Percentiles rank a stretch among this genome's conserved stretches.
phyloP scores from a whole-genome alignment of 2,797 vertebrate genomes.

The Valencia hispanica region DNA sequence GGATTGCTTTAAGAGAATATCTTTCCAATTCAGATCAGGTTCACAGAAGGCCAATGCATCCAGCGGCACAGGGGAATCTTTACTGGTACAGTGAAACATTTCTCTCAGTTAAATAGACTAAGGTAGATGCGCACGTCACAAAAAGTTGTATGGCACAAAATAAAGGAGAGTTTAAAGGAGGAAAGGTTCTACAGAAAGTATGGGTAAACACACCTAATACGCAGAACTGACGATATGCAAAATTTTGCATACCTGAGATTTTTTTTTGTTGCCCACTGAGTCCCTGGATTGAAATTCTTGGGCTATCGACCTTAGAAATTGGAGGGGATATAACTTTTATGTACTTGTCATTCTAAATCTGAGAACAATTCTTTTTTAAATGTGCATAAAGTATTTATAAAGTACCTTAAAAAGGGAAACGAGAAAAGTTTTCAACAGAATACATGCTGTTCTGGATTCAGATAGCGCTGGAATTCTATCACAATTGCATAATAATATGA shows the following conservation, averaged over 20 bases:
- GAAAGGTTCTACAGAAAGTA: background rate
- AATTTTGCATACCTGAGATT: background rate
- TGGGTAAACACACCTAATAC: background rate
- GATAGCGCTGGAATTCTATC: background rate
- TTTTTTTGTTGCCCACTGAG: background rate
- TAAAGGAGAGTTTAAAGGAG: background rate
- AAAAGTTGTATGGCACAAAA: background rate
- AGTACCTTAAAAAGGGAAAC: background rate
- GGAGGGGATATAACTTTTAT: background rate
- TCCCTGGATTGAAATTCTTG: background rate
- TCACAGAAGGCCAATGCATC: background rate
- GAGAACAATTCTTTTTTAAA: too few relatives aligned
- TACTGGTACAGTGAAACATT: background rate
- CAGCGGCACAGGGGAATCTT: background rate
- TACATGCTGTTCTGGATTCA: background rate
- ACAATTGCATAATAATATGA: background rate
- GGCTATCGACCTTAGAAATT: background rate
- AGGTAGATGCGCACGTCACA: background rate
- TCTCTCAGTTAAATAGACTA: background rate
- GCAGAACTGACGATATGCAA: background rate
- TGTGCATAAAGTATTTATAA: too few relatives aligned
- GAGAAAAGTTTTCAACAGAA: background rate
- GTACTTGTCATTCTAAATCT: background rate
- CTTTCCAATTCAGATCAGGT: background rate
- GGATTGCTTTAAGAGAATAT: background rate